Conservation (phyloP, 2,797 vertebrate species). For the Sibirionetta formosa region DNA sequence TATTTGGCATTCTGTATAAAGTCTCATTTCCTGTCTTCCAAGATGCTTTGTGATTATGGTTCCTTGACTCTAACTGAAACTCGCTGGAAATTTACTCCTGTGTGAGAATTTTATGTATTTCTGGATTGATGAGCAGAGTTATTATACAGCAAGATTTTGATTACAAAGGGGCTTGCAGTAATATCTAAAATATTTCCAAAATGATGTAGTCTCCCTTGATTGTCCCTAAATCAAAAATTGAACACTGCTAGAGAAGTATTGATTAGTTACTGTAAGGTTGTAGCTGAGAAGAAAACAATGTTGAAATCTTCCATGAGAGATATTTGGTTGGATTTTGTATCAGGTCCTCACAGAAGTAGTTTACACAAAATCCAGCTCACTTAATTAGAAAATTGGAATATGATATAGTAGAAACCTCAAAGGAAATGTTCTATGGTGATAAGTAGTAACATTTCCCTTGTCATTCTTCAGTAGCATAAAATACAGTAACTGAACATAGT, state of each 20-base stretch:
- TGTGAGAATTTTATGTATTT: background rate
- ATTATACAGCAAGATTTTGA: background rate
- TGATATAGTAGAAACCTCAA: background rate
- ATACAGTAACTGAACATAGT: background rate
- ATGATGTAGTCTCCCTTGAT: background rate
- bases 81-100: background rate
- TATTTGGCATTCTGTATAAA: background rate
- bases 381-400: background rate
- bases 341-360: background rate
- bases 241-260: background rate
- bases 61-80: background rate
- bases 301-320: background rate
- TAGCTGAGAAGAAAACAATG: background rate
- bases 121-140: background rate
- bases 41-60: background rate
- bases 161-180: background rate
- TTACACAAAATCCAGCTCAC: background rate
- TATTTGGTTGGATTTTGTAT: background rate
- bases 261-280: background rate
- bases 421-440: background rate
- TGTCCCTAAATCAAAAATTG: background rate
- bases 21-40: background rate
- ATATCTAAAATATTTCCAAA: background rate
- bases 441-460: background rate
- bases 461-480: background rate